These are phyloP conservation scores for Sinosuthora webbiana DNA, from an alignment of 2,113 vertebrate species.

Conservation along the genomic window DNA sequence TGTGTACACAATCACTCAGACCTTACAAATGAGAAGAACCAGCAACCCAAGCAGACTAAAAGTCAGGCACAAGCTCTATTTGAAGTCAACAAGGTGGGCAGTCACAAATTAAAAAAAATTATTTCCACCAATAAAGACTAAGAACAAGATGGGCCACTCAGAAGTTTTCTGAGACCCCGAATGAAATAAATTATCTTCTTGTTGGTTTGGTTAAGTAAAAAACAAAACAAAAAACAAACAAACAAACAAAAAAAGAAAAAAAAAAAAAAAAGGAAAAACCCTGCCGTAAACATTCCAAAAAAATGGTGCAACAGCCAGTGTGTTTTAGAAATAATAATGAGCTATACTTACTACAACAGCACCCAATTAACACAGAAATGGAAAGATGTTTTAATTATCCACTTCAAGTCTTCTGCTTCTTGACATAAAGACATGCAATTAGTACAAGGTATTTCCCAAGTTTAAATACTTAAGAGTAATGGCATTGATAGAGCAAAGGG, in stretches of 20 bases:
- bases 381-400: not conserved
- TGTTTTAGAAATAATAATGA: not conserved
- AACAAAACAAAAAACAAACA: too few relatives aligned
- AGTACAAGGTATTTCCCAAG: not conserved
- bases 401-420: not conserved
- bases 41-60: not conserved
- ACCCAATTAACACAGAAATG: not conserved
- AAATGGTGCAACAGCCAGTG: not conserved
- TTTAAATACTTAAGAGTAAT: not conserved
- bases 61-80: not conserved
- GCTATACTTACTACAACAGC: not conserved
- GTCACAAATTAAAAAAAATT: not conserved
- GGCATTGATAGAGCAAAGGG: not conserved
- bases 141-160: not conserved
- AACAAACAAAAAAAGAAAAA: too few relatives aligned
- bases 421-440: not conserved
- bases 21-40: not conserved
- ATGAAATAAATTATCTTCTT: not conserved
- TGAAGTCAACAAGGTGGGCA: not conserved
- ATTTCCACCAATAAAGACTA: not conserved
- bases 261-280: not conserved
- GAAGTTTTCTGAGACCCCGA: not conserved
- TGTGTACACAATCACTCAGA: conserved; percentile 25
- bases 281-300: not conserved
- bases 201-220: not conserved